These are phyloP conservation scores for Tyto alba DNA, from an alignment of 2,113 vertebrate genomes.

Conservation along the genomic window DNA sequence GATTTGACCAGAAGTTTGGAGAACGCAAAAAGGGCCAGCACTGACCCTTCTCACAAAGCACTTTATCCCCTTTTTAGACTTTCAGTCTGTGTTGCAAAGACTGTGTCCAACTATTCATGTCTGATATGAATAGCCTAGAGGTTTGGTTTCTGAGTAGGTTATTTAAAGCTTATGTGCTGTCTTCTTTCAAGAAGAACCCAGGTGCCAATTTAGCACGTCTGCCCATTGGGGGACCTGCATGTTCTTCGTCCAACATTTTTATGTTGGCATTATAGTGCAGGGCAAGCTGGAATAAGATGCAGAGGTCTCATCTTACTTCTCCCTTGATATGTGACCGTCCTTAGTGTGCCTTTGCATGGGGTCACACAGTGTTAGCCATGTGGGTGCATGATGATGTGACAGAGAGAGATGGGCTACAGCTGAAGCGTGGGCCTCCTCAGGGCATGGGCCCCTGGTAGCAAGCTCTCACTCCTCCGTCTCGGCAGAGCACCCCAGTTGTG, in stretches of 20 bases:
- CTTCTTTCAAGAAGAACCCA: background rate
- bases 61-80: background rate
- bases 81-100: background rate
- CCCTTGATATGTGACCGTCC: background rate
- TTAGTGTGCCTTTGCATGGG: background rate
- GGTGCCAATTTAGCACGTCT: background rate
- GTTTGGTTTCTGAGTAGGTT: constrained; percentile 25
- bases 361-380: background rate
- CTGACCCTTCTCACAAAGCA: background rate
- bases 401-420: background rate
- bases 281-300: background rate
- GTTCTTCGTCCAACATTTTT: background rate
- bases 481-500: accelerated
- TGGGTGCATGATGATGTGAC: background rate
- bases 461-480: background rate
- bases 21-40: background rate
- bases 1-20: background rate
- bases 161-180: constrained; percentile 19
- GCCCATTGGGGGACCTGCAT: background rate
- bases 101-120: background rate
- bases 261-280: background rate
- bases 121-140: constrained; percentile 24
- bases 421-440: background rate
- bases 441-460: background rate
- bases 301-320: constrained; percentile 31